phyloP scores from a whole-genome alignment of 2,888 invertebrate genomes.

The Habroteleia sp. region DNA sequence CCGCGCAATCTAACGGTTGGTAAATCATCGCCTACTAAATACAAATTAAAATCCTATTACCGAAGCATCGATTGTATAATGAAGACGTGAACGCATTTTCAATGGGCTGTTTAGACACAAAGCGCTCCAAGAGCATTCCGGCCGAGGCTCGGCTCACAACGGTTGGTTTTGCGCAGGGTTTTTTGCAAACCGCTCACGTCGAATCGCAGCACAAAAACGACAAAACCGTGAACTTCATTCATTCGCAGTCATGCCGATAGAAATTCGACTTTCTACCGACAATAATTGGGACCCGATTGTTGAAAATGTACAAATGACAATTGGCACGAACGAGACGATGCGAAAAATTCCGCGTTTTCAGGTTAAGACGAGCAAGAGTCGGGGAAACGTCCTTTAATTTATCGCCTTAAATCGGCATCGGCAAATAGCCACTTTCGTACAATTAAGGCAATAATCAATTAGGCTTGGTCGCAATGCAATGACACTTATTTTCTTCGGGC shows the following conservation, averaged over 20 bases:
- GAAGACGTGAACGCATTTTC: conserved; percentile 9
- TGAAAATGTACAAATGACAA: conserved; percentile 22
- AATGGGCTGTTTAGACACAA: too few species aligned
- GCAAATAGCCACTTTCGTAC: too few species aligned
- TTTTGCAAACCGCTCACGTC: conserved; percentile 45
- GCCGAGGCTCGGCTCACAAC: too few species aligned
- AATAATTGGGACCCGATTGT: conserved; percentile 7
- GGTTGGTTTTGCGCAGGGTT: too few species aligned
- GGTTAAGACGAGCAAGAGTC: conserved; percentile 21
- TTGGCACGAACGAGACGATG: not conserved
- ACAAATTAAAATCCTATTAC: conserved; percentile 46
- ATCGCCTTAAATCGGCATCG: too few species aligned
- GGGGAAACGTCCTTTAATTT: too few species aligned
- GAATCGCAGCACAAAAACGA: conserved; percentile 36
- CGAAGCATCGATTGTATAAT: conserved; percentile 30
- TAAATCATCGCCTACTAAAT: conserved; percentile 42
- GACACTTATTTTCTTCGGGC: too few species aligned
- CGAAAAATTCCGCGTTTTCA: conserved; percentile 14
- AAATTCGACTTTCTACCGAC: conserved; percentile 58
- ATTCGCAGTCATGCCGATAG: conserved; percentile 24
- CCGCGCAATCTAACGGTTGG: conserved; percentile 39
- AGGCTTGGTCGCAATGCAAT: too few species aligned
- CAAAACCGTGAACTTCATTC: conserved; percentile 46
- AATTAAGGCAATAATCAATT: too few species aligned
- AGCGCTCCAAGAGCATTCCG: too few species aligned